phyloP scores from a whole-genome alignment of 2,113 vertebrate genomes.

The Epinephelus fuscoguttatus region DNA sequence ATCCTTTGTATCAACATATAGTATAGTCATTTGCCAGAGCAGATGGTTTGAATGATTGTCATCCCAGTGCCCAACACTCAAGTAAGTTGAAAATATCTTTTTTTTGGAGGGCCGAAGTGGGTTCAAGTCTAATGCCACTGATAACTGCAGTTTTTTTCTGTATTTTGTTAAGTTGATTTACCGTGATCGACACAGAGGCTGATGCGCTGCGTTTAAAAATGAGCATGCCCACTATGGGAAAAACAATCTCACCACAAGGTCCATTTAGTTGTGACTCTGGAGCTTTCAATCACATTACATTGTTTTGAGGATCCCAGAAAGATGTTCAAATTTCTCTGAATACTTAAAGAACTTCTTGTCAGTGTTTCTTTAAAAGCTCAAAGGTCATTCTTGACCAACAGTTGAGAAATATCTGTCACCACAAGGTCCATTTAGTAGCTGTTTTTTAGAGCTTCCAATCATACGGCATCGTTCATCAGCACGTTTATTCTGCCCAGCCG shows the following conservation, averaged over 20 bases:
- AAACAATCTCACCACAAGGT: background rate
- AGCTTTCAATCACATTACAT: background rate
- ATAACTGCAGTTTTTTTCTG: background rate
- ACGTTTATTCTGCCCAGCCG: too few species aligned
- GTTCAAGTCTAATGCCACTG: background rate
- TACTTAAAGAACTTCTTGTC: background rate
- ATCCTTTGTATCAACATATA: background rate
- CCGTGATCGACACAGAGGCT: background rate
- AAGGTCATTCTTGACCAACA: background rate
- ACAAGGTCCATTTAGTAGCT: background rate
- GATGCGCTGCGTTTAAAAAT: background rate
- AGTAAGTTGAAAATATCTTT: background rate
- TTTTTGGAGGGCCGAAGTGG: background rate
- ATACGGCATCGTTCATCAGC: background rate
- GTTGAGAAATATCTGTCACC: background rate
- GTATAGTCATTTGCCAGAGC: background rate
- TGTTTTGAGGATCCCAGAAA: background rate
- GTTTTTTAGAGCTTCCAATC: background rate
- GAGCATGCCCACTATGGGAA: background rate
- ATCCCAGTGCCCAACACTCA: background rate
- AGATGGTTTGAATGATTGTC: background rate
- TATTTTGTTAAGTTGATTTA: too few species aligned
- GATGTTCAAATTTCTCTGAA: background rate
- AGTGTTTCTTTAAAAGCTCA: background rate
- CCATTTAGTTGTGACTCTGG: background rate